A percentile compares a stretch with the other conserved stretches of the same genome.
phyloP scores from a whole-genome alignment of 2,888 invertebrate species.

The Protodeltote pygarga region DNA sequence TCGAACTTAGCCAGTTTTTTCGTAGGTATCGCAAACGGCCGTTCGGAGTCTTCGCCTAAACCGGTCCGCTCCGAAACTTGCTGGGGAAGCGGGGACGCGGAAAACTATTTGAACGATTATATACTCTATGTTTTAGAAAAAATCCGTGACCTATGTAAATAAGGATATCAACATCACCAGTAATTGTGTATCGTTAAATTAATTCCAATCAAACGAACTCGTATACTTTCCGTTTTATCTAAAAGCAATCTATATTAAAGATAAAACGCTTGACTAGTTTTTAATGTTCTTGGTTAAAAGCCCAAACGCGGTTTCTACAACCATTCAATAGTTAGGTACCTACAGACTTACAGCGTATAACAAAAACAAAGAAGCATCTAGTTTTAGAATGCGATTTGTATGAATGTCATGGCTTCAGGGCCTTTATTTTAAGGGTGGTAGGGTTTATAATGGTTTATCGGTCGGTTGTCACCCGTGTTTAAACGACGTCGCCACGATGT shows the following conservation, averaged over 20 bases:
- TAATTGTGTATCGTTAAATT: constrained; percentile 38
- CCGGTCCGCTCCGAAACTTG: constrained; percentile 55
- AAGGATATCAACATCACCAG: constrained; percentile 29
- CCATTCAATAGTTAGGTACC: constrained; percentile 24
- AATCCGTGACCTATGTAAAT: constrained; percentile 45
- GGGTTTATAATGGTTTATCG: constrained; percentile 39
- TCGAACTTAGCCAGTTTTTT: constrained; percentile 48
- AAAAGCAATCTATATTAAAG: constrained; percentile 33
- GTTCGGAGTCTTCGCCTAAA: constrained; percentile 53
- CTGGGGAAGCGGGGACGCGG: constrained; percentile 46
- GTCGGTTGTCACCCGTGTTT: constrained; percentile 27
- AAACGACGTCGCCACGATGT: constrained; percentile 42
- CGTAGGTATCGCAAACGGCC: constrained; percentile 49
- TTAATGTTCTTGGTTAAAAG: constrained; percentile 29
- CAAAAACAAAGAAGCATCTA: constrained; percentile 45
- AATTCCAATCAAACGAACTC: constrained; percentile 43
- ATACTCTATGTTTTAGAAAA: constrained; percentile 47
- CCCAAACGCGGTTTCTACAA: constrained; percentile 31
- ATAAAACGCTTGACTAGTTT: constrained; percentile 28
- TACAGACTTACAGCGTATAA: constrained; percentile 30
- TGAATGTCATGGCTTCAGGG: constrained; percentile 25
- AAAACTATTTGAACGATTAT: constrained; percentile 50
- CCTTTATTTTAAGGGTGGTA: constrained; percentile 36
- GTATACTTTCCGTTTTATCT: constrained; percentile 47
- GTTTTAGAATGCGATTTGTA: constrained; percentile 48